phyloP scores from a whole-genome alignment of 2,113 vertebrate species.

The Hystrix brachyura region DNA sequence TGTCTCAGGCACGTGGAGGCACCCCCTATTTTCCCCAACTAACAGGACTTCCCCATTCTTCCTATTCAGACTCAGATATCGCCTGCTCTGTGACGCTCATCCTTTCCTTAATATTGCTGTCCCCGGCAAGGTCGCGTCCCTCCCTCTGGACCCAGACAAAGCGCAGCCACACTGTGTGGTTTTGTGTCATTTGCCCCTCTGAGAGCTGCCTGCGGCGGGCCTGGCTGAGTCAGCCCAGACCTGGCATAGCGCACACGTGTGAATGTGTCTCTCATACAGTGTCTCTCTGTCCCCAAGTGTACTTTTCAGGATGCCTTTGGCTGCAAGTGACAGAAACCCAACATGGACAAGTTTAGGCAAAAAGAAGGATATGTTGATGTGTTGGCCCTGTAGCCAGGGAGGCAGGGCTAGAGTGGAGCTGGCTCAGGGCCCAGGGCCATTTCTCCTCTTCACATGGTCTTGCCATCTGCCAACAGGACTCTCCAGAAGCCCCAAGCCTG shows the following conservation, averaged over 20 bases:
- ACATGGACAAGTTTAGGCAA: neutral
- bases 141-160: neutral
- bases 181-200: neutral
- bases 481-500: neutral
- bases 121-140: neutral
- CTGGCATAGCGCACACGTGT: neutral
- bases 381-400: neutral
- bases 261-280: neutral
- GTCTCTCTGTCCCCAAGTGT: neutral
- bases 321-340: slow-evolving; percentile 30
- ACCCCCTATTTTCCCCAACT: neutral
- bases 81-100: neutral
- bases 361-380: neutral
- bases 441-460: neutral
- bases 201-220: neutral
- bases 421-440: neutral
- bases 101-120: neutral
- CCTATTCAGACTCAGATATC: neutral
- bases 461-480: neutral
- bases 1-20: neutral
- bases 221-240: neutral
- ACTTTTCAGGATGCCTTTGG: neutral
- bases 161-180: neutral
- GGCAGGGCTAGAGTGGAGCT: neutral
- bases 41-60: neutral